phyloP scores from a whole-genome alignment of 2,888 invertebrate species.

The Drosophila stalkeri region DNA sequence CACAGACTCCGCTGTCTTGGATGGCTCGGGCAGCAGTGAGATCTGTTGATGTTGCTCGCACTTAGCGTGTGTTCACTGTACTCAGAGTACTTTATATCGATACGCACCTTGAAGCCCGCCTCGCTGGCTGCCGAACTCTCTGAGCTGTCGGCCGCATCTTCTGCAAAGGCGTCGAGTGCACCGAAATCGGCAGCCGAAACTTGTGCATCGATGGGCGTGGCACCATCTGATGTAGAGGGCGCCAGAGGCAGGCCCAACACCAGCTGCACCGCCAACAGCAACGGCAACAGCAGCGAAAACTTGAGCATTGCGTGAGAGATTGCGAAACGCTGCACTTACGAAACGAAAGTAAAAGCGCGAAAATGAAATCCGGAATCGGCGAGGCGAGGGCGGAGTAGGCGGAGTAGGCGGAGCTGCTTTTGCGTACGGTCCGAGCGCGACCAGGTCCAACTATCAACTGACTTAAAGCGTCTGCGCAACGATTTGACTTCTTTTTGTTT shows the following conservation, averaged over 20 bases:
- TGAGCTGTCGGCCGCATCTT: conserved; percentile 60
- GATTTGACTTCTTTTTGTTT: conserved; percentile 50
- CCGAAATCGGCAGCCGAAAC: conserved; percentile 73
- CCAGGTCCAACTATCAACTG: conserved; percentile 68
- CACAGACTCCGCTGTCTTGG: conserved; percentile 82
- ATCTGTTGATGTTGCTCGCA: conserved; percentile 49
- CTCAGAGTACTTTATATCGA: not conserved
- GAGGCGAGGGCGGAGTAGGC: not conserved
- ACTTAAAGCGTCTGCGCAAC: conserved; percentile 69
- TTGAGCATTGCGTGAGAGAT: conserved; percentile 24
- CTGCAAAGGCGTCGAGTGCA: conserved; percentile 58
- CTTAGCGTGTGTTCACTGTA: conserved; percentile 5
- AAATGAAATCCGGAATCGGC: conserved; percentile 10
- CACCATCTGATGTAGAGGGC: conserved; percentile 69
- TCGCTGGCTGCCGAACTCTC: conserved; percentile 44
- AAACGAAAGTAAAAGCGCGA: conserved; percentile 39
- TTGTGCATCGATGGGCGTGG: conserved; percentile 73
- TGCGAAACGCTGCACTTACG: conserved; percentile 47
- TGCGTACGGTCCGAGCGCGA: conserved; percentile 46
- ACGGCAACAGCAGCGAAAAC: conserved; percentile 12
- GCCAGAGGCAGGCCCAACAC: conserved; percentile 50
- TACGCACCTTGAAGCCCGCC: conserved; percentile 72
- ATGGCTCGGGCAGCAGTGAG: conserved; percentile 70
- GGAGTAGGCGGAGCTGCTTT: conserved; percentile 8
- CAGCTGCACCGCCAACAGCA: conserved; percentile 24